These are phyloP conservation scores for Hylaeus anthracinus DNA, from an alignment of 1,140 invertebrate species.

Conservation along the genomic window DNA sequence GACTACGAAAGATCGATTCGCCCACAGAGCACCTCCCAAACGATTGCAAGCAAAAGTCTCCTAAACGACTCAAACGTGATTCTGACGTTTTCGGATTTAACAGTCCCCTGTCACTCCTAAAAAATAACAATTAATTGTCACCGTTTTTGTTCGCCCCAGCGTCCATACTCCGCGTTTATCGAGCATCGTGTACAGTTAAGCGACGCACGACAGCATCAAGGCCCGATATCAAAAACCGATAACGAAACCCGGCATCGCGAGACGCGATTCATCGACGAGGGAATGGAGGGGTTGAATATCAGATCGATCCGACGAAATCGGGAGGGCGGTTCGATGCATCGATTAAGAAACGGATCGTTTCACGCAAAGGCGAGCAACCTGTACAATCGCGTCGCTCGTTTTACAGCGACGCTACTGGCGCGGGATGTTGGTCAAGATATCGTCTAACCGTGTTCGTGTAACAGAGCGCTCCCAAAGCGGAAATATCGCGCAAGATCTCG, in stretches of 20 bases:
- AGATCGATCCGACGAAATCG: not conserved
- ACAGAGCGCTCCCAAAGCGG: conserved; percentile 33
- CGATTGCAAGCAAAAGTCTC: too few species aligned
- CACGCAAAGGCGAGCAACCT: not conserved
- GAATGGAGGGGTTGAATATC: not conserved
- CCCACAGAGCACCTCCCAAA: too few species aligned
- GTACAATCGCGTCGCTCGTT: not conserved
- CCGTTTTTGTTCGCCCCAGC: not conserved
- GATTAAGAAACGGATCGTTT: conserved; percentile 20
- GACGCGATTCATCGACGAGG: not conserved
- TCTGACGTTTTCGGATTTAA: not conserved
- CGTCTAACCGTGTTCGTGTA: conserved; percentile 18
- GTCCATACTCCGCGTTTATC: not conserved
- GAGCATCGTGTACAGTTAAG: not conserved
- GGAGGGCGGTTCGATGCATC: not conserved
- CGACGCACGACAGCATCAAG: not conserved
- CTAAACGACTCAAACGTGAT: too few species aligned
- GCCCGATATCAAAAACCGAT: not conserved
- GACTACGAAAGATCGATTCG: too few species aligned
- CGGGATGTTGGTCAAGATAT: conserved; percentile 38
- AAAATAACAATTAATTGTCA: conserved; percentile 7
- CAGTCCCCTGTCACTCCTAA: conserved; percentile 3
- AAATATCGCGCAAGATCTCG: conserved; percentile 29
- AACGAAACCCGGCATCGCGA: not conserved
- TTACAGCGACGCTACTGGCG: not conserved